These are phyloP conservation scores for Rapana venosa DNA, from an alignment of 2,888 invertebrate species.

Conservation along the genomic window DNA sequence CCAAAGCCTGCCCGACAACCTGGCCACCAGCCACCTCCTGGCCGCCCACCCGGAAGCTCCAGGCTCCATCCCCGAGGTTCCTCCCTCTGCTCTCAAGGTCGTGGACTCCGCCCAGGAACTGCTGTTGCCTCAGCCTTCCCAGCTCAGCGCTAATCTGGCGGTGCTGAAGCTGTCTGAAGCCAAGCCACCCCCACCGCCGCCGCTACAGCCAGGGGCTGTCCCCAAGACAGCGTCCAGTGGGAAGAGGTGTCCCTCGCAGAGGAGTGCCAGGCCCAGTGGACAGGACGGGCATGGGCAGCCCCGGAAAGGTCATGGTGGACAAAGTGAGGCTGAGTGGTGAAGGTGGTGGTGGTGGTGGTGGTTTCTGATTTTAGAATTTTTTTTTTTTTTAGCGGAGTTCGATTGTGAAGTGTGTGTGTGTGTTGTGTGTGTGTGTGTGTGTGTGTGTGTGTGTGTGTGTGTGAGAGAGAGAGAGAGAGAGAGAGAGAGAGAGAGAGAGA, in stretches of 20 bases:
- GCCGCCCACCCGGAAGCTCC: not conserved
- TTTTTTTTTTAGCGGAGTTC: not conserved
- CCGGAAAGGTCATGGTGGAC: not conserved
- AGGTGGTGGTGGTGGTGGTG: not conserved
- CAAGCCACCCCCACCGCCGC: not conserved
- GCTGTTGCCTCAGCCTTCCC: constrained; percentile 6
- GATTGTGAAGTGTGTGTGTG: not conserved
- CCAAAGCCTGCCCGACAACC: constrained; percentile 34
- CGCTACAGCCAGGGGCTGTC: not conserved
- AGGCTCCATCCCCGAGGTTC: not conserved
- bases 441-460: not conserved
- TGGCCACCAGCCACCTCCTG: constrained; percentile 25
- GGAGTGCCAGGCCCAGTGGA: not conserved
- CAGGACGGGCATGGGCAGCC: not conserved
- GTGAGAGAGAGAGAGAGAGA: not conserved
- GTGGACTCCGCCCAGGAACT: not conserved
- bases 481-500: not conserved
- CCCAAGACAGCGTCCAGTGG: not conserved
- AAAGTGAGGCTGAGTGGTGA: not conserved
- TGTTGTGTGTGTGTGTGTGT: not conserved
- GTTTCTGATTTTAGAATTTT: not conserved
- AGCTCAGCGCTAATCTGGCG: not conserved
- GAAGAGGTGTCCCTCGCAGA: not conserved
- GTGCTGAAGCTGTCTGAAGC: constrained; percentile 8
- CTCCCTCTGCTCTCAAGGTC: not conserved